Base-by-base conservation (phyloP, 2,888 invertebrate species). In the Coronaproctus castanopsis region DNA sequence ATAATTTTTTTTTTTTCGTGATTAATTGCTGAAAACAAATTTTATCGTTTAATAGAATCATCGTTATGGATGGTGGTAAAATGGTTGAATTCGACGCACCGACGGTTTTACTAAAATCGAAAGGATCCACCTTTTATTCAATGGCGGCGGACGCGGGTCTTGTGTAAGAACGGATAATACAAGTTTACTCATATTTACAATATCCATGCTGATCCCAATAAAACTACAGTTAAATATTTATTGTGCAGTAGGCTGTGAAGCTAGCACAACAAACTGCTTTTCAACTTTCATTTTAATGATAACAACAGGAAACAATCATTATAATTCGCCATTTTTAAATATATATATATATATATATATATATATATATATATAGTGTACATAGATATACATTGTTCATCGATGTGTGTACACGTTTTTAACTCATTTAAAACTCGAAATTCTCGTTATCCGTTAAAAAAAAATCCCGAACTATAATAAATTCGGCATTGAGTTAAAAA, bases 71-170 rank as follows among this genome's bases (percentile, higher is more conserved):
- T 71, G 80, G 79, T 66, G 89, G 89, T 2, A 75, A 78, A 65
- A 79, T 89, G 19, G 77, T 78, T 1, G 89, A 90, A 73, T 89
- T 81, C 69, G 86, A 85, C 66, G 77, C 85, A 5, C 89, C 89
- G 0, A 74, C 74, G 2, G 76, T 76, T 61, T 75, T 90, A 58
- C 73, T 89, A 58, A 77, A 79, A 65, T 78, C 84, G 68, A 79
- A 78, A 65, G 74, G 76, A 61, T 81, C 84, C 36, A 74, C 82
- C 65, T 90, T 89, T 75, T 81, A 84, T 69, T 77, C 81, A 67
- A 87, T 90, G 87, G 87, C 88, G 8, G 85, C 84, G 71, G 87
- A 88, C 72, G 88, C 89, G 53, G 85, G 85, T 61, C 36, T 36
- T 8, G 36, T 36, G 14, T 36, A 36, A 36, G 36, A 5, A 8